These are phyloP conservation scores for Penelope pileata DNA, from an alignment of 2,113 vertebrate species.

Conservation along the genomic window DNA sequence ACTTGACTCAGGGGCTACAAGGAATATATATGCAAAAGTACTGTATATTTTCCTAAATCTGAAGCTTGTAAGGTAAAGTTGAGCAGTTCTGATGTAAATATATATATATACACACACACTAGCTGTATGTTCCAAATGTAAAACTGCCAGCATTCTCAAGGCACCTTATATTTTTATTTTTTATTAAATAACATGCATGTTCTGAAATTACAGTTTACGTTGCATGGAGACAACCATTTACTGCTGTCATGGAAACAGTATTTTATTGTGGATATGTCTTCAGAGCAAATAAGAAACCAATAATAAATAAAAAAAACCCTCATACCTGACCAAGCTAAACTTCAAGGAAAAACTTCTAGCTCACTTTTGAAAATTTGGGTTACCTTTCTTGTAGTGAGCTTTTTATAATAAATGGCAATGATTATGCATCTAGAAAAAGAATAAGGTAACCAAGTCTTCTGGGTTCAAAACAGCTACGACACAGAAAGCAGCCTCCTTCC, in stretches of 20 bases:
- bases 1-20: conserved; percentile 96
- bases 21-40: conserved; percentile 92
- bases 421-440: conserved; percentile 34
- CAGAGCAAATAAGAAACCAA: conserved; percentile 73
- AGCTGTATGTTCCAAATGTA: conserved; percentile 82
- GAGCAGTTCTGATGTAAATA: conserved; percentile 81
- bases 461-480: neutral
- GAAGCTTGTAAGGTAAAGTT: conserved; percentile 87
- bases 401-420: conserved; percentile 21
- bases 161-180: conserved; percentile 86
- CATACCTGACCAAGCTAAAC: conserved; percentile 39
- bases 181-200: conserved; percentile 86
- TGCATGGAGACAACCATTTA: conserved; percentile 87
- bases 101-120: conserved; percentile 62
- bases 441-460: neutral
- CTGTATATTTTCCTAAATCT: conserved; percentile 91
- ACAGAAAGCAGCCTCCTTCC: neutral
- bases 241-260: conserved; percentile 80
- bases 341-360: conserved; percentile 41
- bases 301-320: conserved; percentile 50
- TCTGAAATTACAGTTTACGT: conserved; percentile 78
- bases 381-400: neutral
- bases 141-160: conserved; percentile 87
- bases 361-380: conserved; percentile 36
- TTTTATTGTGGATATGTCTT: conserved; percentile 81